Percentiles rank a stretch among this genome's conserved stretches.
Conservation (phyloP, 92 coral and sea anemone species). For the Palythoa caribaeorum region DNA sequence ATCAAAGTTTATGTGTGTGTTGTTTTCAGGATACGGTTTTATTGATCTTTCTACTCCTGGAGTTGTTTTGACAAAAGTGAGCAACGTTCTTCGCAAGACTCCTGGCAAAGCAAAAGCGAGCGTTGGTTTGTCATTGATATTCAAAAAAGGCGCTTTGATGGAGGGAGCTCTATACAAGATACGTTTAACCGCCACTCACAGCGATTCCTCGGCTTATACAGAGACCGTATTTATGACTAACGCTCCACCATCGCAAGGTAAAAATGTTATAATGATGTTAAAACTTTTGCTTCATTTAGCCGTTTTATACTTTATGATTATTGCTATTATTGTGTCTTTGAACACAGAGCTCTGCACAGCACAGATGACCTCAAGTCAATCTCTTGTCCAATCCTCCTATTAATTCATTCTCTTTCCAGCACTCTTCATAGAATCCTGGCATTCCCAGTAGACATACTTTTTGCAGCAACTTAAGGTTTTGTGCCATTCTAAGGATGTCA, state of each 20-base stretch:
- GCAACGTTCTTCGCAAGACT: slow-evolving; percentile 14
- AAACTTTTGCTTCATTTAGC: too few relatives aligned
- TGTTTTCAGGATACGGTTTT: slow-evolving; percentile 58
- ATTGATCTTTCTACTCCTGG: slow-evolving; percentile 60
- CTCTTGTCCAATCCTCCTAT: too few relatives aligned
- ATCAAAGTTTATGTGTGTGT: background rate
- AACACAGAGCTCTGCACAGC: too few relatives aligned
- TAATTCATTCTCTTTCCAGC: too few relatives aligned
- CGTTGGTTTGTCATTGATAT: slow-evolving; percentile 39
- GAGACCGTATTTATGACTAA: slow-evolving; percentile 73
- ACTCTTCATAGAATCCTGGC: too few relatives aligned
- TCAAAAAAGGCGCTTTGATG: slow-evolving; percentile 46
- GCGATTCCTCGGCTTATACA: slow-evolving; percentile 64
- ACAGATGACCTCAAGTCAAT: too few relatives aligned
- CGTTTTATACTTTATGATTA: too few relatives aligned
- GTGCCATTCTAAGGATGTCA: too few relatives aligned
- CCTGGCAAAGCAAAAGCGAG: slow-evolving; percentile 19
- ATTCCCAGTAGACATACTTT: too few relatives aligned
- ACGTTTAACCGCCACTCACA: slow-evolving; percentile 61
- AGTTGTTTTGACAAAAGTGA: slow-evolving; percentile 32
- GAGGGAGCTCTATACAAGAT: slow-evolving; percentile 72
- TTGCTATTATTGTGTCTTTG: too few relatives aligned
- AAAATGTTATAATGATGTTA: background rate
- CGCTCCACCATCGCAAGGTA: slow-evolving; percentile 80
- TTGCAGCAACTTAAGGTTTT: too few relatives aligned